Base-by-base conservation (phyloP, 2,888 invertebrate genomes). In the Cetonia aurata region DNA sequence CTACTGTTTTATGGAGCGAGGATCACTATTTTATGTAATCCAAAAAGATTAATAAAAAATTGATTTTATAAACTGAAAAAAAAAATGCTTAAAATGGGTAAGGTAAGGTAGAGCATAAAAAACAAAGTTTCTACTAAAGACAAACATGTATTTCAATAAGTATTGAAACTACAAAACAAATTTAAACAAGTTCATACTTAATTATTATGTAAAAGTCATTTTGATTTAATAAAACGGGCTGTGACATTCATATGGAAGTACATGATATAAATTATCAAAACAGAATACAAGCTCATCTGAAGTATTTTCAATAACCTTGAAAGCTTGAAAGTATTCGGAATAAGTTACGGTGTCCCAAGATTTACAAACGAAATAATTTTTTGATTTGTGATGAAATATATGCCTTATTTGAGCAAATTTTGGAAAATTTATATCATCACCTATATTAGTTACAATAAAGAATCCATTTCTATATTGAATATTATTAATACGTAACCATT, bases 91-190 rank as follows among this genome's bases (percentile, higher is more conserved):
- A n/a, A n/a, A n/a, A n/a, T n/a, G n/a, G n/a, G n/a, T n/a, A n/a
- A n/a, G n/a, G n/a, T n/a, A n/a, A n/a, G n/a, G n/a, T n/a, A n/a
- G n/a, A n/a, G n/a, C n/a, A n/a, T n/a, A n/a, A n/a, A n/a, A n/a
- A n/a, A n/a, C n/a, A n/a, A n/a, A n/a, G n/a, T n/a, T n/a, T n/a
- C n/a, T n/a, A n/a, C n/a, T n/a, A n/a, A n/a, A n/a, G n/a, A n/a
- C n/a, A n/a, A n/a, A 67, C 74, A 75, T 46, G 46, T 46, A 46
- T 46, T 46, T 46, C 13, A 6, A 46, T 46, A 46, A 3, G 4
- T 33, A 33, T 46, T 46, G 10, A 46, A 46, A 46, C n/a, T 46
- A 3, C 13, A 46, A 46, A 6, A 46, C 46, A 46, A 46, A 46
- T n/a, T 2, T 12, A n/a, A n/a, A 46, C 33, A 46, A 13, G 46